phyloP scores from a whole-genome alignment of 2,113 vertebrate genomes.

The Atractosteus spatula region DNA sequence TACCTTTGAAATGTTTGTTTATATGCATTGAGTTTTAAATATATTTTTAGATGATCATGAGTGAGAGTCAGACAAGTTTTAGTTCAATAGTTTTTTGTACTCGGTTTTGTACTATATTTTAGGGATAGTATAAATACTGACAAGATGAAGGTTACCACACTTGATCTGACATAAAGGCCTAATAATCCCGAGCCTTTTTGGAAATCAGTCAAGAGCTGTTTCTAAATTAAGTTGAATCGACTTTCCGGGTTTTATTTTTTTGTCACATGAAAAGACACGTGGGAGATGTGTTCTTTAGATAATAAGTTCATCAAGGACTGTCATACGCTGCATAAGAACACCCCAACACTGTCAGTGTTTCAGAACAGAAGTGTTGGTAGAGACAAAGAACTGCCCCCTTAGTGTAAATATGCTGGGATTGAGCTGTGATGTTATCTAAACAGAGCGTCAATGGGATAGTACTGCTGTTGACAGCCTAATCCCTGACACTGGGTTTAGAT shows the following conservation, averaged over 20 bases:
- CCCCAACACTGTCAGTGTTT: background rate
- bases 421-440: conserved; percentile 35
- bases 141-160: conserved; percentile 3
- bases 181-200: conserved; percentile 31
- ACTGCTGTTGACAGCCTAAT: conserved; percentile 45
- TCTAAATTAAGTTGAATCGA: background rate
- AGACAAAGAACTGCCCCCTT: background rate
- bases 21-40: no score
- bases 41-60: no score
- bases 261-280: background rate
- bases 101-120: background rate
- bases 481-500: conserved; percentile 36
- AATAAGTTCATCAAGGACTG: background rate
- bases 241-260: background rate
- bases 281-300: background rate
- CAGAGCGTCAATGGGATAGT: conserved; percentile 20
- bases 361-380: background rate
- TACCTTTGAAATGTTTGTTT: no score
- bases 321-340: background rate
- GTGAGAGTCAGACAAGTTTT: no score
- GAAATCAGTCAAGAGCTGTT: conserved; percentile 26
- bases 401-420: conserved; percentile 23
- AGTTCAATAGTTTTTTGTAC: no score
- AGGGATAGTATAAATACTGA: background rate
- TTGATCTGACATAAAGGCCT: conserved; percentile 14